phyloP scores from a whole-genome alignment of 2,797 vertebrate genomes.

The Phoeniculus purpureus region DNA sequence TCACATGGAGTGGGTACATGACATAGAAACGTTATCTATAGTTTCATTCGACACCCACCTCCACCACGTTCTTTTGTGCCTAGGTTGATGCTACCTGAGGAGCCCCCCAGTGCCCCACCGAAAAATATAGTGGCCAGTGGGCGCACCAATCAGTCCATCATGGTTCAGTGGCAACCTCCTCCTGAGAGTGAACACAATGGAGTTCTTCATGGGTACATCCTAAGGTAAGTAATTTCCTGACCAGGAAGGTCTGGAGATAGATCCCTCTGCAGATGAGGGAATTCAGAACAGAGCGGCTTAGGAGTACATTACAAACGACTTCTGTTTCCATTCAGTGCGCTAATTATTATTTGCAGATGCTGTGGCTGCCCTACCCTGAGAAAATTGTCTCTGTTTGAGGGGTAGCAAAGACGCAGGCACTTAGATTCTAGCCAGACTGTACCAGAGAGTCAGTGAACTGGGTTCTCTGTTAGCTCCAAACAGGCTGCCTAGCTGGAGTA shows the following conservation, averaged over 20 bases:
- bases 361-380: background rate
- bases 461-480: background rate
- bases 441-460: background rate
- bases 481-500: background rate
- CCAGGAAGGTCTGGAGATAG: background rate
- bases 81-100: conserved; percentile 93
- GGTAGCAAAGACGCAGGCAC: background rate
- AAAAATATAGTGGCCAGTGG: conserved; percentile 97
- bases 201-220: conserved; percentile 90
- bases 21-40: background rate
- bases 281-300: background rate
- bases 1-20: background rate
- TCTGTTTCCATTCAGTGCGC: background rate
- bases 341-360: background rate
- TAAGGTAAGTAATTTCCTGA: conserved; percentile 80
- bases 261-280: accelerated
- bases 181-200: conserved; percentile 93
- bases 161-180: conserved; percentile 98
- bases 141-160: conserved; percentile 96
- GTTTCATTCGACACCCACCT: background rate
- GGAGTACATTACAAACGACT: background rate
- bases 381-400: background rate
- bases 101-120: conserved; percentile 91
- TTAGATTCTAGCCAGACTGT: background rate
- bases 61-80: background rate